A percentile compares a stretch with the other conserved stretches of the same genome.
phyloP scores from a whole-genome alignment of 2,888 invertebrate genomes.

The Lamproptera curius region DNA sequence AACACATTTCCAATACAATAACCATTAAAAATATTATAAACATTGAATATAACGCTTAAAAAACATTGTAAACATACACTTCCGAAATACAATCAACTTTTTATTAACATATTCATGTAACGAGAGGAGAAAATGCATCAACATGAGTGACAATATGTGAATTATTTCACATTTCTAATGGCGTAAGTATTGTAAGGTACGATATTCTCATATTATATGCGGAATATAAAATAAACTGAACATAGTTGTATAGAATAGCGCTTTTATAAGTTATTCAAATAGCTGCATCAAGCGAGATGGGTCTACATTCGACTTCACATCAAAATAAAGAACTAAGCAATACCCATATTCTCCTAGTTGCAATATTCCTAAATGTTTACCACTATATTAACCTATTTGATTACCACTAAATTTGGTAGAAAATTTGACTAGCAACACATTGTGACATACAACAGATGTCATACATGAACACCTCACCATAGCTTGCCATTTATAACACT shows the following conservation, averaged over 20 bases:
- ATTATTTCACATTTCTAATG: background rate
- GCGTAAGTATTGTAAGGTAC: background rate
- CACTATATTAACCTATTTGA: background rate
- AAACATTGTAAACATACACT: background rate
- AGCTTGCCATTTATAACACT: background rate
- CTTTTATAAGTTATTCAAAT: too few relatives aligned
- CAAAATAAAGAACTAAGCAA: background rate
- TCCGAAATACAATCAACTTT: constrained; percentile 3
- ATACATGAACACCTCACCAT: background rate
- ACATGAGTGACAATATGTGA: background rate
- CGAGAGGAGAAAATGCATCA: constrained; percentile 5
- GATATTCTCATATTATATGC: background rate
- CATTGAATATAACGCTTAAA: background rate
- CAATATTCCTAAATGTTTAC: background rate
- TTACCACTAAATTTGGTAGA: constrained; percentile 19
- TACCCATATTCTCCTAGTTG: background rate
- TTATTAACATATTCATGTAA: too few relatives aligned
- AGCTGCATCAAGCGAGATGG: too few relatives aligned
- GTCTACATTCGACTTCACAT: too few relatives aligned
- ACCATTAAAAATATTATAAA: constrained; percentile 8
- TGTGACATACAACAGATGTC: constrained; percentile 6
- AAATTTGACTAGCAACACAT: constrained; percentile 29
- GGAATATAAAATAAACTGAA: too few relatives aligned
- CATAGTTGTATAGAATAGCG: too few relatives aligned
- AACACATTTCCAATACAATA: constrained; percentile 24